Conservation (phyloP, 2,888 invertebrate species). For the Thymelicus sylvestris region DNA sequence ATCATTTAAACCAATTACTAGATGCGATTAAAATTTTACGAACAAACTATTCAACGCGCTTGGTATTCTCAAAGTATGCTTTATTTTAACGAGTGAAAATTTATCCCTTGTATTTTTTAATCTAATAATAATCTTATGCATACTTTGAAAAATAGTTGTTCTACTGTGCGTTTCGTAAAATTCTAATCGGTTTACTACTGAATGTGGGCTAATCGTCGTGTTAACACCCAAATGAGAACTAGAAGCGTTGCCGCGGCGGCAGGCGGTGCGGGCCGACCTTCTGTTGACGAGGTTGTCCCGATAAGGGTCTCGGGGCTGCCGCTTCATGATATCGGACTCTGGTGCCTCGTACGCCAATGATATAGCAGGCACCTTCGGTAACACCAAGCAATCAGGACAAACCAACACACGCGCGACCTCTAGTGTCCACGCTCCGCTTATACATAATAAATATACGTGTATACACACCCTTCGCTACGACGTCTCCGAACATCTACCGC, state of each 20-base stretch:
- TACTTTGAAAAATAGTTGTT: conserved; percentile 20
- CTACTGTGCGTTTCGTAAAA: conserved; percentile 23
- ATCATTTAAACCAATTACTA: conserved; percentile 25
- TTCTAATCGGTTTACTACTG: conserved; percentile 27
- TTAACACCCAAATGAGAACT: conserved; percentile 76
- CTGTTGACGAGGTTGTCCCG: conserved; percentile 99
- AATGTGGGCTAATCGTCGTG: conserved; percentile 70
- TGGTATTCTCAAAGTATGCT: conserved; percentile 27
- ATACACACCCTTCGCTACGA: conserved; percentile 56
- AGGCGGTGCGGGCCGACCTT: conserved; percentile 89
- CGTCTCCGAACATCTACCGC: conserved; percentile 43
- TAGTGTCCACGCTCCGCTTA: conserved; percentile 55
- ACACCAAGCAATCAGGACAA: conserved; percentile 83
- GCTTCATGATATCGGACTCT: conserved; percentile 99
- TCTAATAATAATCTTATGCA: background rate
- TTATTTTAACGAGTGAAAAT: background rate
- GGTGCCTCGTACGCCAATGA: conserved; percentile 99
- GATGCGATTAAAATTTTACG: conserved; percentile 29
- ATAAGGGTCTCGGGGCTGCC: conserved; percentile 98
- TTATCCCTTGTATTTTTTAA: background rate
- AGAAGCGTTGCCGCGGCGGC: conserved; percentile 62
- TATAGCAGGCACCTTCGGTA: conserved; percentile 97
- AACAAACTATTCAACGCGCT: conserved; percentile 1
- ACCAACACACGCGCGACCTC: conserved; percentile 58
- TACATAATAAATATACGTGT: conserved; percentile 65